A percentile compares a stretch with the other conserved stretches of the same genome.
These are phyloP conservation scores for Lophura swinhoii DNA, from an alignment of 2,797 vertebrate genomes.

Conservation along the genomic window DNA sequence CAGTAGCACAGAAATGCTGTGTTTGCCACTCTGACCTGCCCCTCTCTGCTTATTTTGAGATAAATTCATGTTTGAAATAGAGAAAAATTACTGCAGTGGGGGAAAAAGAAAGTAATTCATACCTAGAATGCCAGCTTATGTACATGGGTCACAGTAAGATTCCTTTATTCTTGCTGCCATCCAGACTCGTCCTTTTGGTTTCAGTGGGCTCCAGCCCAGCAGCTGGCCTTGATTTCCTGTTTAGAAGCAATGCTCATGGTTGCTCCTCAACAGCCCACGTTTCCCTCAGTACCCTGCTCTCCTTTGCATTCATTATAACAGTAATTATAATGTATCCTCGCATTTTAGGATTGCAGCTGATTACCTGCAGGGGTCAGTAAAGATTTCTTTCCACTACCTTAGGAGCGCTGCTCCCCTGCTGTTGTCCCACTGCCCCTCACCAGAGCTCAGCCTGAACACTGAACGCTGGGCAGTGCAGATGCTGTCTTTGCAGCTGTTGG, in stretches of 20 bases:
- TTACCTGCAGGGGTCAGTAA: neutral
- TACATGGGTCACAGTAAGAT: neutral
- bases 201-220: neutral
- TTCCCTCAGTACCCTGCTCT: neutral
- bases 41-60: neutral
- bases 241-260: neutral
- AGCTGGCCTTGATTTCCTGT: neutral
- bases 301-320: neutral
- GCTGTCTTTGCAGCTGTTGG: neutral
- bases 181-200: neutral
- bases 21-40: neutral
- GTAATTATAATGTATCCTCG: neutral
- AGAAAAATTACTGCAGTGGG: neutral
- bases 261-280: neutral
- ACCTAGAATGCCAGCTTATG: neutral
- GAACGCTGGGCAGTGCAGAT: fast-evolving
- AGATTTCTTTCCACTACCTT: neutral
- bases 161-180: neutral
- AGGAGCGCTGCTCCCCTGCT: neutral
- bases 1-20: neutral
- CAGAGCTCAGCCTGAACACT: neutral
- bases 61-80: neutral
- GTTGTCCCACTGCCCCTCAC: neutral
- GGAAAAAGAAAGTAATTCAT: neutral
- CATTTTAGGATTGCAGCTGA: neutral